These are phyloP conservation scores for Liasis olivaceus DNA, from an alignment of 2,797 vertebrate species.

Conservation along the genomic window DNA sequence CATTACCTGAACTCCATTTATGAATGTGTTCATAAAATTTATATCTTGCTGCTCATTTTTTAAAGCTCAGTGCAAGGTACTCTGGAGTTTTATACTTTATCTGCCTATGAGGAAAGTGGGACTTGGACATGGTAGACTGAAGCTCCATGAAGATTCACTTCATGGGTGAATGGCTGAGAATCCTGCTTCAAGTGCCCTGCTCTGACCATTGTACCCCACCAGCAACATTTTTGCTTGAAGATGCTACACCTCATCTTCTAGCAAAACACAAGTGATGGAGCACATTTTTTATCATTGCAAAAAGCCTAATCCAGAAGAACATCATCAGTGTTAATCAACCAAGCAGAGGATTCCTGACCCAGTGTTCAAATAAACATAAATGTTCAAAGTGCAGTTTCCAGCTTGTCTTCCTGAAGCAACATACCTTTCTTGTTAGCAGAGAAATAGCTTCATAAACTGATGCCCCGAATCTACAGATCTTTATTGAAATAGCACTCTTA, in stretches of 20 bases:
- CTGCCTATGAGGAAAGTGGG: not conserved
- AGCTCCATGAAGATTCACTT: not conserved
- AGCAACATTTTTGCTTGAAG: not conserved
- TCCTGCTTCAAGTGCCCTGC: not conserved
- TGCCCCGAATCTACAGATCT: not conserved
- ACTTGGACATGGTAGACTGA: not conserved
- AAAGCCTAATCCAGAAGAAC: not conserved
- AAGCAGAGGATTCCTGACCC: not conserved
- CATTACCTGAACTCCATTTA: not conserved
- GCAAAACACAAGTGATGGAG: not conserved
- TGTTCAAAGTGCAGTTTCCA: fast-evolving
- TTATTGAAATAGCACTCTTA: not conserved
- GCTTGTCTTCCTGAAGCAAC: fast-evolving
- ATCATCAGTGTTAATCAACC: not conserved
- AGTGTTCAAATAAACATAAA: not conserved
- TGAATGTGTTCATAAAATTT: not conserved
- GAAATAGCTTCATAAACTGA: not conserved
- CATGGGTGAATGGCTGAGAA: not conserved
- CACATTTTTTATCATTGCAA: not conserved
- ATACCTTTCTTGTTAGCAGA: not conserved
- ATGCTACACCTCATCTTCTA: not conserved
- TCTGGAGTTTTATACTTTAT: not conserved
- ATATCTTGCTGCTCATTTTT: not conserved
- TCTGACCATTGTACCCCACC: not conserved
- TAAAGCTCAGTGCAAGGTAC: too few relatives aligned